Percentiles rank a stretch among this genome's conserved stretches.
These are phyloP conservation scores for Ariopsis seemanni DNA, from an alignment of 2,113 vertebrate species.

Conservation along the genomic window DNA sequence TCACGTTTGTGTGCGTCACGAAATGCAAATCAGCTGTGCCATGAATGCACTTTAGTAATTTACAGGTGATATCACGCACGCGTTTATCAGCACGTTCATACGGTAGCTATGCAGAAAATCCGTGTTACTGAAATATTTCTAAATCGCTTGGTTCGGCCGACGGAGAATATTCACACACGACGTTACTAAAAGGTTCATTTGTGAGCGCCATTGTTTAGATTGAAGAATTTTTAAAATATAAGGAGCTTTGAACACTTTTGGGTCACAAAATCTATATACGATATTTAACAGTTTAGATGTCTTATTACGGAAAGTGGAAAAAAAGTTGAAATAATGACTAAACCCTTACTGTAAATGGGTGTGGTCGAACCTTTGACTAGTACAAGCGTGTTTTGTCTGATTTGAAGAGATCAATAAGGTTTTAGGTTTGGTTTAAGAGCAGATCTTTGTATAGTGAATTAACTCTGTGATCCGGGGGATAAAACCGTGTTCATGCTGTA, in stretches of 20 bases:
- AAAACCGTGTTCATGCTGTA: slow-evolving; percentile 9
- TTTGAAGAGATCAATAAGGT: not conserved
- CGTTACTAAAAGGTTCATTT: not conserved
- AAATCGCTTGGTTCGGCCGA: not conserved
- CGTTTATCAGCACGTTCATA: not conserved
- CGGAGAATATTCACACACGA: not conserved
- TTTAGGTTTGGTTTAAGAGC: not conserved
- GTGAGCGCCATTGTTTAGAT: not conserved
- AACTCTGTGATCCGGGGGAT: slow-evolving; percentile 8
- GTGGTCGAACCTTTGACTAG: not conserved
- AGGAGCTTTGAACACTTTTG: not conserved
- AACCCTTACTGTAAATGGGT: not conserved
- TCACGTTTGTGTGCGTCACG: not conserved
- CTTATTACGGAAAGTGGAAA: not conserved
- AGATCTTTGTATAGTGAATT: not conserved
- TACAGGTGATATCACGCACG: not conserved
- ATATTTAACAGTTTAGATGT: not conserved
- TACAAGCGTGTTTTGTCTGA: not conserved
- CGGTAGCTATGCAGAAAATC: not conserved
- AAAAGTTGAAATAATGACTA: not conserved
- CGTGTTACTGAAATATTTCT: not conserved
- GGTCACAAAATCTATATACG: not conserved
- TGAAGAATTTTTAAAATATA: not conserved
- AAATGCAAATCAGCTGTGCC: not conserved
- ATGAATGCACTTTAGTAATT: not conserved